These are phyloP conservation scores for Holocentrus rufus DNA, from an alignment of 2,797 vertebrate genomes.

Conservation along the genomic window DNA sequence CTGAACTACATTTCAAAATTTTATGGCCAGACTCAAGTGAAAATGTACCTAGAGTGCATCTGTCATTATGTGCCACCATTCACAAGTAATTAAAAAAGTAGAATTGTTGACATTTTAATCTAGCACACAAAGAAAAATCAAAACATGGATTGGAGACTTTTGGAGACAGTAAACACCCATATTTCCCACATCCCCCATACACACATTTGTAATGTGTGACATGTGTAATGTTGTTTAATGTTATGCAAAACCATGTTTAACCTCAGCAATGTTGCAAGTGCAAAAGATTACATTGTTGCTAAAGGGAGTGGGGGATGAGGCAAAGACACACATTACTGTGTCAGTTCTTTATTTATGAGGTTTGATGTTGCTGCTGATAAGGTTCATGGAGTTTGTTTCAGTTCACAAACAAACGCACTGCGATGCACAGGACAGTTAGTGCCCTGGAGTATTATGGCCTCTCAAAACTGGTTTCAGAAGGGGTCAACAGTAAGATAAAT, in stretches of 20 bases:
- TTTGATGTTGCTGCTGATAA: constrained; percentile 17
- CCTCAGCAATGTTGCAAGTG: constrained; percentile 24
- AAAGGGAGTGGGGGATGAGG: not conserved
- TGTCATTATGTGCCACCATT: not conserved
- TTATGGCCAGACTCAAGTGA: not conserved
- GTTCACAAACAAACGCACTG: constrained; percentile 16
- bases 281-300: constrained; percentile 30
- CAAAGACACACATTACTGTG: constrained; percentile 36
- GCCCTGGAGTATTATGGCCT: constrained; percentile 14
- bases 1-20: not conserved
- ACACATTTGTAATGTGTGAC: too few relatives aligned
- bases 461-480: constrained; percentile 12
- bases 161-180: not conserved
- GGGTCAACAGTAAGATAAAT: not conserved
- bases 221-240: not conserved
- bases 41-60: not conserved
- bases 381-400: constrained; percentile 26
- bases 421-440: not conserved
- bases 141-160: not conserved
- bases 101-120: not conserved
- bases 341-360: constrained; percentile 47
- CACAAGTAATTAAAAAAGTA: not conserved
- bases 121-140: not conserved
- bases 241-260: constrained; percentile 21
- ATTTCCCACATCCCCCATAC: too few relatives aligned